Evolutionary conservation across 2,113 vertebrate genomes (phyloP).

Genomic region (Nestor notabilis): DNA sequence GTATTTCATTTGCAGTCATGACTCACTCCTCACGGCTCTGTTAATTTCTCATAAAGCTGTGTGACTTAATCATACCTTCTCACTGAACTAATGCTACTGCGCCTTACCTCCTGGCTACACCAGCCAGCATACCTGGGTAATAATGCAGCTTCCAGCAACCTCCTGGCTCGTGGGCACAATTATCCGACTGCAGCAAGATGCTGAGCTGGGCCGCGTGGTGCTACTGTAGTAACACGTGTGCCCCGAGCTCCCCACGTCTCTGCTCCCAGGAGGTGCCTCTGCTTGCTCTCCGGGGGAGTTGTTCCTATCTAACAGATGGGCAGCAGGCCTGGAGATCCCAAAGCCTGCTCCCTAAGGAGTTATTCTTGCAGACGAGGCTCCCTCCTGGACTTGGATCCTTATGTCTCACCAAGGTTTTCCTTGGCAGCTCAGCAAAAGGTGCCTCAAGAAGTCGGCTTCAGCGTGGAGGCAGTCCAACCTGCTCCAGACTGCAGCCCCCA

Average conservation of each 20-base stretch:
- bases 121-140: constrained; percentile 44
- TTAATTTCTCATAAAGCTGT: constrained; percentile 15
- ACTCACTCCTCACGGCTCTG: not conserved
- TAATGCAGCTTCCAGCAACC: not conserved
- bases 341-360: not conserved
- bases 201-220: not conserved
- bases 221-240: not conserved
- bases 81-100: constrained; percentile 56
- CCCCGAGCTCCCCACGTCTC: not conserved
- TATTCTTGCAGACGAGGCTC: not conserved
- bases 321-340: constrained; percentile 4
- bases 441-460: not conserved
- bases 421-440: not conserved
- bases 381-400: not conserved
- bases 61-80: constrained; percentile 66
- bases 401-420: not conserved
- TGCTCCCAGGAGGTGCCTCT: not conserved
- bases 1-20: not conserved
- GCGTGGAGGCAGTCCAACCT: not conserved
- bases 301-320: not conserved
- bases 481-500: not conserved
- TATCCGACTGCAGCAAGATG: not conserved
- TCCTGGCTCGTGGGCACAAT: not conserved
- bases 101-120: constrained; percentile 66
- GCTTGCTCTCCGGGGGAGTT: not conserved